phyloP scores from a whole-genome alignment of 2,888 invertebrate genomes.

The Caenorhabditis doughertyi region DNA sequence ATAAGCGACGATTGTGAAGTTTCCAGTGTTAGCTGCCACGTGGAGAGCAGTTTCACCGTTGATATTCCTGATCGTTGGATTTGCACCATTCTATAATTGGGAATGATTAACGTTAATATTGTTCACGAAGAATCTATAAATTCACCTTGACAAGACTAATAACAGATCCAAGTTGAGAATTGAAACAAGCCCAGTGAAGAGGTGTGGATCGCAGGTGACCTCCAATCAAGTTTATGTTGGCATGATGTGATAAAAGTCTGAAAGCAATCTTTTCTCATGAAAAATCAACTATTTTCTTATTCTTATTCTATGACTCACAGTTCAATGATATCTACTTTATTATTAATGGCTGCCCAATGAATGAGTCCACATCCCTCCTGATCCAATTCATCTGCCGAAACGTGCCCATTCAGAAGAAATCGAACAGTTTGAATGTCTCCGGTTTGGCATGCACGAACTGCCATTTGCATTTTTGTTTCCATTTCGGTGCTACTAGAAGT shows the following conservation, averaged over 20 bases:
- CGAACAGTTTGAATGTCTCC: constrained; percentile 42
- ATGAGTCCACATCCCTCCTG: constrained; percentile 95
- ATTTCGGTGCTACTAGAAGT: neutral
- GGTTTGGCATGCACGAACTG: constrained; percentile 36
- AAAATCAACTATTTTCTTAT: too few species aligned
- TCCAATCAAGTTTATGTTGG: constrained; percentile 92
- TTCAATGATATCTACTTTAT: constrained; percentile 90
- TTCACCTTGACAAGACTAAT: constrained; percentile 46
- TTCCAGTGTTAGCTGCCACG: constrained; percentile 61
- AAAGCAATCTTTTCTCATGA: neutral
- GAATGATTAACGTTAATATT: neutral
- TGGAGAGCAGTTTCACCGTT: constrained; percentile 67
- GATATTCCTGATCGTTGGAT: constrained; percentile 24
- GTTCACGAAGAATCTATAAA: neutral
- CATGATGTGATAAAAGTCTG: constrained; percentile 45
- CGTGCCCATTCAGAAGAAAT: constrained; percentile 34
- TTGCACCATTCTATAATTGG: constrained; percentile 49
- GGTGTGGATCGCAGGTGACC: constrained; percentile 96
- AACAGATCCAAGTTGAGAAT: constrained; percentile 25
- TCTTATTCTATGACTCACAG: constrained; percentile 24
- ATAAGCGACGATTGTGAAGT: constrained; percentile 45
- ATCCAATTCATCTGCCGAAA: constrained; percentile 85
- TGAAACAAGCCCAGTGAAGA: constrained; percentile 91
- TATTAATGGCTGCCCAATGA: constrained; percentile 99
- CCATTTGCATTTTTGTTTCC: constrained; percentile 33